These are phyloP conservation scores for Phenganax subtilis DNA, from an alignment of 92 coral and sea anemone genomes.

Conservation along the genomic window DNA sequence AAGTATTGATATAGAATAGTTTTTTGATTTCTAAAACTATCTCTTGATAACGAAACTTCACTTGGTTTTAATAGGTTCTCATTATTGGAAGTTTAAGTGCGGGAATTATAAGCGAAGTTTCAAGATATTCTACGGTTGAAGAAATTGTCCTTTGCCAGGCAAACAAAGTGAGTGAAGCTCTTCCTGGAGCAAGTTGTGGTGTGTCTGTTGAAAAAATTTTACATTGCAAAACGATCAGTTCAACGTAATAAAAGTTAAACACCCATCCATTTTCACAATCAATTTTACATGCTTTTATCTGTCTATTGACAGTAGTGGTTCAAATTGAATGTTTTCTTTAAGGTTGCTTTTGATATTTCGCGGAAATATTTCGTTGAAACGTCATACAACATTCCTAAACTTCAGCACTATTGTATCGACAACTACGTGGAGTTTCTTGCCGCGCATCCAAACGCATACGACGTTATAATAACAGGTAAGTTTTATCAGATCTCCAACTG, in stretches of 20 bases:
- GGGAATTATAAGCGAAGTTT: neutral
- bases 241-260: too few species aligned
- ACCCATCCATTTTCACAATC: too few species aligned
- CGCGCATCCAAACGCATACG: neutral
- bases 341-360: slow-evolving; percentile 1
- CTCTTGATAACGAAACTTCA: neutral
- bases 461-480: slow-evolving; percentile 17
- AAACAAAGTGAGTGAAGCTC: neutral
- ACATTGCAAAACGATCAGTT: too few species aligned
- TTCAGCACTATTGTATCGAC: neutral
- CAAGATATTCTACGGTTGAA: neutral
- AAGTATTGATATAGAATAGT: too few species aligned
- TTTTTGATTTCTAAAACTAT: too few species aligned
- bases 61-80: neutral
- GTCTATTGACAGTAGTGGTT: too few species aligned
- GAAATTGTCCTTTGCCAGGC: slow-evolving; percentile 12
- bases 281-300: too few species aligned
- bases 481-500: neutral
- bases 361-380: slow-evolving; percentile 6
- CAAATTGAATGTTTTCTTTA: neutral
- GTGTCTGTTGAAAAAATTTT: too few species aligned
- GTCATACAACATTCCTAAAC: neutral
- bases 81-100: slow-evolving; percentile 4
- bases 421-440: neutral
- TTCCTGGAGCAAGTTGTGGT: too few species aligned